phyloP scores from a whole-genome alignment of 2,888 invertebrate genomes.

The Morpho helenor region DNA sequence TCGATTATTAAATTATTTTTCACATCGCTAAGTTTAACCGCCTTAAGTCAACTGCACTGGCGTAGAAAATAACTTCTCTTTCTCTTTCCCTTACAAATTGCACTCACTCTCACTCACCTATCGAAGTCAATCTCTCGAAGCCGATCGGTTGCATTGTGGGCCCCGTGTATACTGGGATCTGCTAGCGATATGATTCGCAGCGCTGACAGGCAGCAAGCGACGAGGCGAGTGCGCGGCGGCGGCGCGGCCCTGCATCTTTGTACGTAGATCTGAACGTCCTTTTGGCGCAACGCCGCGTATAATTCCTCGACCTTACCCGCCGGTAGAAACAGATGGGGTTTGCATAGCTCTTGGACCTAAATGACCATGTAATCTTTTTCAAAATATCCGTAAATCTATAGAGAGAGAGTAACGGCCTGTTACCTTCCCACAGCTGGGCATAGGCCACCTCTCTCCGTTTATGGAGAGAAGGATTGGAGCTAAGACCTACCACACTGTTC shows the following conservation, averaged over 20 bases:
- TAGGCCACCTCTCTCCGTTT: too few relatives aligned
- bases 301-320: constrained; percentile 93
- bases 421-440: too few relatives aligned
- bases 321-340: constrained; percentile 90
- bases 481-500: too few relatives aligned
- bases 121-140: constrained; percentile 92
- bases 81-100: too few relatives aligned
- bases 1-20: too few relatives aligned
- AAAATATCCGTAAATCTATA: too few relatives aligned
- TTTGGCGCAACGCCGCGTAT: constrained; percentile 90
- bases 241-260: constrained; percentile 83
- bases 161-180: constrained; percentile 92
- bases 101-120: constrained; percentile 57
- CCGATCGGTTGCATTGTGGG: constrained; percentile 83
- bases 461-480: too few relatives aligned
- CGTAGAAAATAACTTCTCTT: too few relatives aligned
- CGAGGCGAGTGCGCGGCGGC: constrained; percentile 82
- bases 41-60: too few relatives aligned
- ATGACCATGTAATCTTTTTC: too few relatives aligned
- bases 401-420: too few relatives aligned
- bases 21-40: too few relatives aligned
- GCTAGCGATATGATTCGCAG: constrained; percentile 85
- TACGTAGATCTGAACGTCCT: constrained; percentile 97
- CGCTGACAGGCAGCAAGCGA: constrained; percentile 91
- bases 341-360: constrained; percentile 83